Evolutionary conservation across 2,888 invertebrate genomes (phyloP).

Genomic region (Nymphalis c-album): DNA sequence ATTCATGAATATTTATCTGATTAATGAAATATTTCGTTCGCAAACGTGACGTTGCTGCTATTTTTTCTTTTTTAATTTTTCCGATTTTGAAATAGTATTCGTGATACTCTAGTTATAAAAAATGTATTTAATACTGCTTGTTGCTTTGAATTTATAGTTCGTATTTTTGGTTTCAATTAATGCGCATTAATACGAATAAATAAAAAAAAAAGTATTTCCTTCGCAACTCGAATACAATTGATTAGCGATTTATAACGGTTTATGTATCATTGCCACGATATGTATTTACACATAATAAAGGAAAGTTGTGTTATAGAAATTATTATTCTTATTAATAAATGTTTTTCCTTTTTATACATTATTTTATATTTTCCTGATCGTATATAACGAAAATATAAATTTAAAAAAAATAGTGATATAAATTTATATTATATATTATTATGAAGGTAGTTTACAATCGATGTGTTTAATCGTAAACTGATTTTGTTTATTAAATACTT

Average conservation of each 20-base stretch:
- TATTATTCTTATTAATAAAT: neutral
- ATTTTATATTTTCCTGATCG: too few relatives aligned
- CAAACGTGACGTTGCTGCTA: neutral
- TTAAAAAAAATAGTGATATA: too few relatives aligned
- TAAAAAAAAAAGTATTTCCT: slow-evolving; percentile 36
- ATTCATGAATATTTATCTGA: slow-evolving; percentile 25
- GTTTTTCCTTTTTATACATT: neutral
- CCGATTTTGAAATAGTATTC: neutral
- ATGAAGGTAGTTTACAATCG: too few relatives aligned
- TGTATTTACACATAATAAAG: slow-evolving; percentile 17
- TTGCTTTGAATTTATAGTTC: neutral
- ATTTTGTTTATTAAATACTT: too few relatives aligned
- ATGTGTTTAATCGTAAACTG: too few relatives aligned
- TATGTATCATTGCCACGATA: slow-evolving; percentile 26
- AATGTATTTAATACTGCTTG: neutral
- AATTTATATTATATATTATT: too few relatives aligned
- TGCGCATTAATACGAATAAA: slow-evolving; percentile 19
- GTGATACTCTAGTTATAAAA: neutral
- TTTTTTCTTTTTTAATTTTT: neutral
- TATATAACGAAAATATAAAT: too few relatives aligned
- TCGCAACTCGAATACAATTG: slow-evolving; percentile 32
- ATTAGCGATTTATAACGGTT: slow-evolving; percentile 32
- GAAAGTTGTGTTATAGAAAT: neutral
- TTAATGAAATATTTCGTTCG: slow-evolving; percentile 24
- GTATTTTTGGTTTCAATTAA: slow-evolving; percentile 16